Evolutionary conservation across 2,888 invertebrate species (phyloP), one percentile per base, ranked within the genome.

Genomic region (Blomia tropicalis): DNA sequence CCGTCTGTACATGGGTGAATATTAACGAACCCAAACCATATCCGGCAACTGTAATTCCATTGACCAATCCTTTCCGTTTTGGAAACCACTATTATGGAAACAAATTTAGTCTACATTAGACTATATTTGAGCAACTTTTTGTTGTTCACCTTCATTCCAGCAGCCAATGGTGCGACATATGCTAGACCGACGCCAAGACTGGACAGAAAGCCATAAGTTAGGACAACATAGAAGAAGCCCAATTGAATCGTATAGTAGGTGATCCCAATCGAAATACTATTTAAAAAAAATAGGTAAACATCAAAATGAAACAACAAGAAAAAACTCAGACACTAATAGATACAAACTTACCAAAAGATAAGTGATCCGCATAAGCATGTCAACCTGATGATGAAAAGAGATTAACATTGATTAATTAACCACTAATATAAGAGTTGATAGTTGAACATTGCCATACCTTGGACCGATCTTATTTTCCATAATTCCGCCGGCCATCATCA

Each of bases 1-100:
- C 69, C 14, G 74, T 74, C 65, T 74, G 74, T 27, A 74, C 66
- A 63, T 70, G 72, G 60, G 73, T 71, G 66, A 73, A 73, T 53
- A 73, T 69, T 63, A 74, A 70, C 1, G 73, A 71, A 7, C 74
- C 74, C 14, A 73, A 69, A 1, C 75, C 75, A 66, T 72, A 73
- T 2, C 74, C 74, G 31, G 70, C 72, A n/a, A 74, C 72, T 43
- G 74, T 71, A 36, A 73, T 66, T 0, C 74, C 74, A 66, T 70
- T 72, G 4, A 73, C 71, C 7, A 74, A 63, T 3, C 74, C 73
- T 64, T 72, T 71, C 29, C 69, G 66, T 19, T 70, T 59, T 1
- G 74, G 74, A 61, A 73, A 70, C 74, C 74, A 75, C 73, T 74
- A 29, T 30, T 25, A 30, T 11, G 43, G 19, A 14, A 7, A 27